phyloP scores from a whole-genome alignment of 2,797 vertebrate genomes.

The Onychomys torridus region DNA sequence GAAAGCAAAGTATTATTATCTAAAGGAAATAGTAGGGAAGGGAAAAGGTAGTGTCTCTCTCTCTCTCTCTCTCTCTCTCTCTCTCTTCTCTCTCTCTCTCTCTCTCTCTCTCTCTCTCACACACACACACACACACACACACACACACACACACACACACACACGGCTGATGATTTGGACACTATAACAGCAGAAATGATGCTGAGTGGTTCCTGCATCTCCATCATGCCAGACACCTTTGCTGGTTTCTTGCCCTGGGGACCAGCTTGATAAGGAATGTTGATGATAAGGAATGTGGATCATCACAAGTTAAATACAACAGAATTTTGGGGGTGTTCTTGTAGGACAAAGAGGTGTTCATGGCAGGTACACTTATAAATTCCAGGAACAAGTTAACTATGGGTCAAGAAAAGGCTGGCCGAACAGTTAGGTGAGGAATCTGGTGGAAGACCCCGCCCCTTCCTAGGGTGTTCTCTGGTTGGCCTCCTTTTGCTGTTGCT shows the following conservation, averaged over 20 bases:
- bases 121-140: background rate
- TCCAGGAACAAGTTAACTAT: background rate
- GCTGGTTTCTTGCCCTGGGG: too few species aligned
- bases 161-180: background rate
- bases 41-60: background rate
- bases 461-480: rapidly evolving
- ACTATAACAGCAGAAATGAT: rapidly evolving
- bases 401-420: background rate
- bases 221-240: rapidly evolving
- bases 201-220: rapidly evolving
- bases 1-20: background rate
- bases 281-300: background rate
- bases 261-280: background rate
- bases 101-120: too few species aligned
- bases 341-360: background rate
- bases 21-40: background rate
- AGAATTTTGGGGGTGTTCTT: background rate
- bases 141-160: background rate
- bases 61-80: too few species aligned
- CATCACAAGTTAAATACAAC: rapidly evolving
- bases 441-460: rapidly evolving
- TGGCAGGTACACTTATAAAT: too few species aligned
- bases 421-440: background rate
- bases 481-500: background rate
- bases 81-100: too few species aligned